Conservation (phyloP, 2,113 vertebrate species). For the Petaurus breviceps region DNA sequence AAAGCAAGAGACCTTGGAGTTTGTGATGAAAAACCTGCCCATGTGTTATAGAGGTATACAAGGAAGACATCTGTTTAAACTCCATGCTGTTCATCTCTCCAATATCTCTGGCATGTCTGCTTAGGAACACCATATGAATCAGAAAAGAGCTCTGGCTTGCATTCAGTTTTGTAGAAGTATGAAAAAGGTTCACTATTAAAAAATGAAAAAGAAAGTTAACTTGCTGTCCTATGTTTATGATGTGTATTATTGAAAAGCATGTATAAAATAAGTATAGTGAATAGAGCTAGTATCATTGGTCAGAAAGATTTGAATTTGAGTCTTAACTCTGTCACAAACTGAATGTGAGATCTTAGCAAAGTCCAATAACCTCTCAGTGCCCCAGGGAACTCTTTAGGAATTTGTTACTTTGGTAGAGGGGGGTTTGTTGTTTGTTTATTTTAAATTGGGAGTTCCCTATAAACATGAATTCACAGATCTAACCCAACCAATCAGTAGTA, state of each 20-base stretch:
- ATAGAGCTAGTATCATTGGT: not conserved
- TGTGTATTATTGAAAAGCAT: not conserved
- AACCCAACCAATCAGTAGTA: not conserved
- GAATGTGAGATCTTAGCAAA: not conserved
- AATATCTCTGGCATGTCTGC: constrained; percentile 51
- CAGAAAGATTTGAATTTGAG: not conserved
- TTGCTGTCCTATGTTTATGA: not conserved
- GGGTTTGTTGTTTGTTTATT: no score
- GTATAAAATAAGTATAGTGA: not conserved
- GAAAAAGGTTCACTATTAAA: not conserved
- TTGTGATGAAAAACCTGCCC: constrained; percentile 47
- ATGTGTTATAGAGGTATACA: constrained; percentile 30
- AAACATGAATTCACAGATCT: not conserved
- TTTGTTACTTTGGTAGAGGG: not conserved
- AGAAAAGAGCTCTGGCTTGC: constrained; percentile 64
- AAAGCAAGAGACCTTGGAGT: constrained; percentile 57
- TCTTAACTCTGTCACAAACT: not conserved
- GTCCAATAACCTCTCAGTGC: not conserved
- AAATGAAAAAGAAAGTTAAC: not conserved
- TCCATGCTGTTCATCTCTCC: constrained; percentile 39
- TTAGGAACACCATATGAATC: constrained; percentile 53
- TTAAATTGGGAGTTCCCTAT: not conserved
- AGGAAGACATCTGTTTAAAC: constrained; percentile 61
- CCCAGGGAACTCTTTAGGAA: not conserved
- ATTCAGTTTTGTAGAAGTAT: constrained; percentile 33